Evolutionary conservation across 2,888 invertebrate genomes (phyloP), one percentile per base, ranked within the genome.

Genomic region (Lycophotia porphyrea): DNA sequence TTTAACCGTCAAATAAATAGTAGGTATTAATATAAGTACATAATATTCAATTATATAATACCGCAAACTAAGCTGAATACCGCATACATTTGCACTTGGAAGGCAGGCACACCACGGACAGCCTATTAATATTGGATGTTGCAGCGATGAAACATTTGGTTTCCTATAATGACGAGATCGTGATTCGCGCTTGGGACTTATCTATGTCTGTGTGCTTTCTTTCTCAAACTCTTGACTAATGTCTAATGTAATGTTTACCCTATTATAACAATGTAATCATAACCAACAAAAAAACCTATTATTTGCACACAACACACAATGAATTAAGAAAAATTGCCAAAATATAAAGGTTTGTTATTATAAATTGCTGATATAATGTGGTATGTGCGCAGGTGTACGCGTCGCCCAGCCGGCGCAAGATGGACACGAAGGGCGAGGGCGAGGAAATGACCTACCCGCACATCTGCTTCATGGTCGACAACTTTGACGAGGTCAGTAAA

Each of bases 381-480:
- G 13, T 34, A 9, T 60, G 68, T 70, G 64, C 71, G 77, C 92
- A 96, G 96, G 99, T 99, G 60, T 99, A 99, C 96, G 99, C 99
- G 36, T 99, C 99, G 65, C 99, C 99, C 15, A 99, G 99, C 94
- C 97, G 99, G 71, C 97, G 99, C 91, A 98, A 99, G 95, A 99
- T 99, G 99, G 99, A 99, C 94, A 98, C 98, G 21, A 99, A 99
- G 95, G 99, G 99, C 61, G 99, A 99, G 91, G 98, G 98, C 73
- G 99, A 99, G 95, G 99, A 99, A 96, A 99, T 99, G 95, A 99
- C 99, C 61, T 99, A 99, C 96, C 99, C 99, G 4, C 99, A 99
- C 96, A 99, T 99, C 90, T 99, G 99, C 96, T 99, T 99, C 96
- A 99, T 99, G 98, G 99, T 99, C 80, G 99, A 99, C 96, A 99